Base-by-base conservation (phyloP, 1,140 invertebrate species). In the Teleopsis dalmanni region DNA sequence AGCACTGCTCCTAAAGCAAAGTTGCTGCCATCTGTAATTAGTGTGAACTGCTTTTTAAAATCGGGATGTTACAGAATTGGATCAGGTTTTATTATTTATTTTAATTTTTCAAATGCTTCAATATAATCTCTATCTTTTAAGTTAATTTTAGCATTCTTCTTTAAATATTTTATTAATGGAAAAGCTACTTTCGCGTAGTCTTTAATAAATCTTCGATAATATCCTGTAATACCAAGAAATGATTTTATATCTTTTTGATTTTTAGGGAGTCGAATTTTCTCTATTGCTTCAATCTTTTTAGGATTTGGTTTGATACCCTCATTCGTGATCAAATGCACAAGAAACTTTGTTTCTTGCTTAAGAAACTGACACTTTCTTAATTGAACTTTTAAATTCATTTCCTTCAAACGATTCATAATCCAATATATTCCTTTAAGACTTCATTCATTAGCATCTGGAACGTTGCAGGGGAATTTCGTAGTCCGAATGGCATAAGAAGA, bases 211-310 rank as follows among this genome's bases (percentile, higher is more conserved):
- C 40, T 34, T 40, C 47, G 22, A 7, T 50, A 47, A 42, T 50
- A 54, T 3, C 49, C 42, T 10, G 49, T 40, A 16, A 48, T 47
- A 11, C 50, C 41, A 16, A 55, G 21, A 31, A 55, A 57, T 23
- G 19, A 35, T 55, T 50, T 53, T 27, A 53, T 53, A 45, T 56
- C n/a, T 29, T 54, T 50, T 13, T 47, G 41, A 8, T 27, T 50
- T 45, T 45, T 52, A 8, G 47, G 48, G 18, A 51, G n/a, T 47
- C 40, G 23, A 19, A 52, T 53, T 23, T 40, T 40, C 10, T 47
- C 42, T 25, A 60, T 57, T 21, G 49, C 48, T 37, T 48, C 27
- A 10, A 58, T 42, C 50, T 60, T 58, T 35, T 55, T 35, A 18
- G 48, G 48, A 49, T 53, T 47, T 43, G 50, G 53, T 42, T 47